phyloP scores from a whole-genome alignment of 2,797 vertebrate species.

The Melanotaenia nigrans region DNA sequence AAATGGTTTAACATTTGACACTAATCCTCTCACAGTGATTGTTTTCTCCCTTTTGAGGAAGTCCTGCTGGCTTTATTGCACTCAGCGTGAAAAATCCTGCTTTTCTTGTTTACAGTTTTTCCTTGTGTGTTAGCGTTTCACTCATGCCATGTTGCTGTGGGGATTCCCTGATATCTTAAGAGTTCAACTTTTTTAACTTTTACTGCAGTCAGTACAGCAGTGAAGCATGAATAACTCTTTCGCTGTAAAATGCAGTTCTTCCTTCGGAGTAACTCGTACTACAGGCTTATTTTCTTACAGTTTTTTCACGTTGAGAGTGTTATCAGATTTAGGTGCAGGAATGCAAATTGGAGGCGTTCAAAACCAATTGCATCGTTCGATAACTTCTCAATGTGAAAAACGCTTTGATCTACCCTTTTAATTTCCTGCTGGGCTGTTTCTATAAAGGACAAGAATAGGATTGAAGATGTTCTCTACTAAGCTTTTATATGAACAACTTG shows the following conservation, averaged over 20 bases:
- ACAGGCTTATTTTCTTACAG: neutral
- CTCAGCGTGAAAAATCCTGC: conserved; percentile 19
- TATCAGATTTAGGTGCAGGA: neutral
- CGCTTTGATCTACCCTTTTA: neutral
- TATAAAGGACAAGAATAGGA: neutral
- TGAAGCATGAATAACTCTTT: conserved; percentile 47
- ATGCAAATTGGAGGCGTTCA: conserved; percentile 11
- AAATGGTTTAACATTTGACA: conserved; percentile 41
- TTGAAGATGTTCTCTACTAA: neutral
- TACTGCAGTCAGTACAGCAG: conserved; percentile 41
- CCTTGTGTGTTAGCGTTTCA: conserved; percentile 20
- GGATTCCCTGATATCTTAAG: conserved; percentile 40
- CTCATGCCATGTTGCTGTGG: conserved; percentile 31
- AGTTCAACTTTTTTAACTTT: conserved; percentile 34
- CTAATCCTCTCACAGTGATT: conserved; percentile 56
- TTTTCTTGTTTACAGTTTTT: conserved; percentile 65
- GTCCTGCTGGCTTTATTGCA: conserved; percentile 29
- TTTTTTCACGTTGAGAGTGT: conserved; percentile 57
- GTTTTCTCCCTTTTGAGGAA: conserved; percentile 52
- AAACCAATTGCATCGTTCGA: conserved; percentile 13
- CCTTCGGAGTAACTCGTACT: conserved; percentile 16
- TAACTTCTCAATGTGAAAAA: conserved; percentile 62
- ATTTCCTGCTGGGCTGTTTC: conserved; percentile 9
- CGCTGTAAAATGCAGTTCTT: conserved; percentile 35
- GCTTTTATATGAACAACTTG: neutral